A percentile compares a stretch with the other conserved stretches of the same genome.
Evolutionary conservation across 2,888 invertebrate genomes (phyloP).

Genomic region (Oligia latruncula): DNA sequence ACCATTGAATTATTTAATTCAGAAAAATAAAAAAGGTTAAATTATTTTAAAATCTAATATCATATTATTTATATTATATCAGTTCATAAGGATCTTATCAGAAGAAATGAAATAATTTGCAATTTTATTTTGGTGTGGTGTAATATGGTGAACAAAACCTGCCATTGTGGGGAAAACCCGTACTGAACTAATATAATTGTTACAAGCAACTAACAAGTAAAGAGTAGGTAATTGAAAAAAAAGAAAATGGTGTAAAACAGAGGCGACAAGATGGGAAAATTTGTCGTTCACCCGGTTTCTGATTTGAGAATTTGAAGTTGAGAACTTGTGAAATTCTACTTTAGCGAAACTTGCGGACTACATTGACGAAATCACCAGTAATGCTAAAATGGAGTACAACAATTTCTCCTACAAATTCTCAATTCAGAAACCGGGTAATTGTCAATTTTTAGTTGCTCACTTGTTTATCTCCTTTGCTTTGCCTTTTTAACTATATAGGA

Average conservation of each 20-base stretch:
- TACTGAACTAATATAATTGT: not conserved
- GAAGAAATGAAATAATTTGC: not conserved
- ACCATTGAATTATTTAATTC: not conserved
- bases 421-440: not conserved
- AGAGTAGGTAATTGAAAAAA: not conserved
- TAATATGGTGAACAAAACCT: not conserved
- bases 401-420: not conserved
- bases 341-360: not conserved
- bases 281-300: not conserved
- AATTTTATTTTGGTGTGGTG: not conserved
- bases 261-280: no score
- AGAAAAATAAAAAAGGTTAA: not conserved
- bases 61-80: no score
- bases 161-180: constrained; percentile 17
- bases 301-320: not conserved
- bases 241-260: not conserved
- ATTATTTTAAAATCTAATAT: no score
- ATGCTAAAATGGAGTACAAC: not conserved
- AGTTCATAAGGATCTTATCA: no score
- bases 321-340: not conserved
- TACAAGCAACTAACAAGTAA: not conserved
- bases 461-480: not conserved
- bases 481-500: not conserved
- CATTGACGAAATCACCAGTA: not conserved
- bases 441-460: not conserved